Base-by-base conservation (phyloP, 1,140 invertebrate species). In the Drosophila watanabei region DNA sequence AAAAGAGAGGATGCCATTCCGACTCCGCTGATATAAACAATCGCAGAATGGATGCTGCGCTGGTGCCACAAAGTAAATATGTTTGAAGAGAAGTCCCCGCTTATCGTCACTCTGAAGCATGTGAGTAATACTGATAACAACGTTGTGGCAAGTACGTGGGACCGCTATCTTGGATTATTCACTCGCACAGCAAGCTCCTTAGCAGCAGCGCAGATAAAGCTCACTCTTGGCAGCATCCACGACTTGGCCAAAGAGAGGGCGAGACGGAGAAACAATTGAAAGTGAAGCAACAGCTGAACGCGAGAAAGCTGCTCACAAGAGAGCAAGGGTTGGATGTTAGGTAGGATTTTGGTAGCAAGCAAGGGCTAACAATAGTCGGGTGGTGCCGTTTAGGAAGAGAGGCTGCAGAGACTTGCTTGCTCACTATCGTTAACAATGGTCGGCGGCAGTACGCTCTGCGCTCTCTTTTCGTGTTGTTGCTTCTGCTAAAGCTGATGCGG, bases 341-440 rank as follows among this genome's bases (percentile, higher is more conserved):
- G 9, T 39, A n/a, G 56, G n/a, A 41, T 63, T 46, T 66, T 66
- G 63, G 63, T 66, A 66, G 63, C 32, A 62, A 64, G 5, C 39
- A n/a, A 57, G 20, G 30, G 20, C 54, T 39, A 57, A 57, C 35
- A n/a, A 57, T 56, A 10, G 51, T 9, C 33, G 32, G 54, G 54
- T 57, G 35, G 54, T 63, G 39, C 1, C 8, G 18, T 14, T 39
- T 46, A 54, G 51, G 33, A 46, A 54, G 60, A 65, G 57, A 48
- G 57, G 49, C 56, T 51, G 51, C 18, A 51, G 11, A 35, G 48
- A 52, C 30, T 24, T 20, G 28, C n/a, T 14, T 20, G 43, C 39
- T 35, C 16, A 37, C 46, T 56, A 78, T 46, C 61, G 73, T 73
- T 86, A 86, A 86, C 82, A 85, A 86, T 86, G 65, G 70, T 75